Conservation (phyloP, 1,140 invertebrate genomes). For the Trichomalopsis sarcophagae region DNA sequence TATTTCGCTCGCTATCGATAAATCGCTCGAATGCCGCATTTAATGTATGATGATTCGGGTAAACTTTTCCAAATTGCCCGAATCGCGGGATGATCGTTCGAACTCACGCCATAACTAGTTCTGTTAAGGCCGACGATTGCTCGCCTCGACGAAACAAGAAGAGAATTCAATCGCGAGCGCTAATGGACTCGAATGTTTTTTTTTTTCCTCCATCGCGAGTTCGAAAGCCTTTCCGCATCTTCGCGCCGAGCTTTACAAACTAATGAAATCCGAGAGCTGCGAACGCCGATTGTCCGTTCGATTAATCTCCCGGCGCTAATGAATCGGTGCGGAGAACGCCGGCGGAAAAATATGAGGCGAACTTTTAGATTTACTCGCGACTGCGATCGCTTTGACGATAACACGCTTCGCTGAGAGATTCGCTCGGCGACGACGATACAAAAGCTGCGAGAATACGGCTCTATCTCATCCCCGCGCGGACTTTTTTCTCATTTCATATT, state of each 20-base stretch:
- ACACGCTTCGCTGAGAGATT: not conserved
- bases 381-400: conserved; percentile 23
- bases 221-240: too few species aligned
- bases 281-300: not conserved
- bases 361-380: not conserved
- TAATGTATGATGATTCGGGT: too few species aligned
- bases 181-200: not conserved
- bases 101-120: too few species aligned
- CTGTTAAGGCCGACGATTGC: too few species aligned
- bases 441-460: not conserved
- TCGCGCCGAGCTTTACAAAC: not conserved
- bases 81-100: too few species aligned
- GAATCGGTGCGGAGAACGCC: not conserved
- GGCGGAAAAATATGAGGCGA: not conserved
- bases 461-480: not conserved
- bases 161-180: too few species aligned
- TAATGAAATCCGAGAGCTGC: not conserved
- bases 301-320: not conserved
- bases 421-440: not conserved
- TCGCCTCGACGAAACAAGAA: too few species aligned
- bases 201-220: not conserved
- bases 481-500: conserved; percentile 18
- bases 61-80: too few species aligned
- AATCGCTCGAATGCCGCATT: too few species aligned
- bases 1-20: too few species aligned